Evolutionary conservation across 1,140 invertebrate genomes (phyloP).

Genomic region (Drosophila rufa): DNA sequence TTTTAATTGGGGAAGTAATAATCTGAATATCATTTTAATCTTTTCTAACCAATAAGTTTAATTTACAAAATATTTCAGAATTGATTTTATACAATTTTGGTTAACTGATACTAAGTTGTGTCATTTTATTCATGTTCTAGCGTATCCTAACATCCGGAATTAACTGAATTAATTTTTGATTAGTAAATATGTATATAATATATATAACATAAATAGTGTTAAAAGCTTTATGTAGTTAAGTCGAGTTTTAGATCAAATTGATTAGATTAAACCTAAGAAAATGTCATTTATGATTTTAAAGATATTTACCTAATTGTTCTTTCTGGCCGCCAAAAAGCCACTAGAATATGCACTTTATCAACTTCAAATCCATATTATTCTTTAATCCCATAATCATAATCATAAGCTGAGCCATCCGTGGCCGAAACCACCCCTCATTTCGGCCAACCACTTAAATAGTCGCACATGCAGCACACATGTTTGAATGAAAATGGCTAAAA

Average conservation of each 20-base stretch:
- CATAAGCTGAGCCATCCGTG: neutral
- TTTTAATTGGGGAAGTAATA: neutral
- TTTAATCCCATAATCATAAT: neutral
- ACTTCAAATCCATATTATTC: neutral
- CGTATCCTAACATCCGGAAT: no score
- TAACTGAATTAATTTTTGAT: no score
- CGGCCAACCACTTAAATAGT: slow-evolving; percentile 4
- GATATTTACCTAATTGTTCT: no score
- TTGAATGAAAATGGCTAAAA: slow-evolving; percentile 42
- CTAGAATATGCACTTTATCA: neutral
- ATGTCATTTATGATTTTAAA: no score
- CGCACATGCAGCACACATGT: slow-evolving; percentile 43
- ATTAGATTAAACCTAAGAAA: neutral
- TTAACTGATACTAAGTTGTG: neutral
- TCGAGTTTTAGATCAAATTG: neutral
- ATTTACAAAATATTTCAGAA: no score
- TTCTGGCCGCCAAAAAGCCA: neutral
- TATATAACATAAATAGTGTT: neutral
- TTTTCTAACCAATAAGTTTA: no score
- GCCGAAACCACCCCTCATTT: slow-evolving; percentile 25
- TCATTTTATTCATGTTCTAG: neutral
- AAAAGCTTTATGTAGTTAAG: neutral
- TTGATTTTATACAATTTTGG: neutral
- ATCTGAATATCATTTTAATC: no score
- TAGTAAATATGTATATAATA: neutral